A percentile compares a stretch with the other conserved stretches of the same genome.
These are phyloP conservation scores for Turdus rufiventris DNA, from an alignment of 2,113 vertebrate species.

Conservation along the genomic window DNA sequence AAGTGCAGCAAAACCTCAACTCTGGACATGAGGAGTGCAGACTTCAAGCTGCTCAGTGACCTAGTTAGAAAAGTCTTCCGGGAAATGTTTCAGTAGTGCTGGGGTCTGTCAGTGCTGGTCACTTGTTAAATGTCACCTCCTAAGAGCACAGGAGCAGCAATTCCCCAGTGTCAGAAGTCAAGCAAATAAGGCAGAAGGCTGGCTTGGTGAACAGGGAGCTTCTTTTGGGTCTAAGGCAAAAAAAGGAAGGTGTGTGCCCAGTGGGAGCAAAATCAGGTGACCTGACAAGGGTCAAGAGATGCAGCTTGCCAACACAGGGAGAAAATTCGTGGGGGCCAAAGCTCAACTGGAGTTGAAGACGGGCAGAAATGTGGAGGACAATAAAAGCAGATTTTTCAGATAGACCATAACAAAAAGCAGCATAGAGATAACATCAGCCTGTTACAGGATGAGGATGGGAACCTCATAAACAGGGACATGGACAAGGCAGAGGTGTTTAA, in stretches of 20 bases:
- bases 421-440: background rate
- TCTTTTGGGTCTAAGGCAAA: background rate
- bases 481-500: background rate
- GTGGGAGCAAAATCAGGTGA: background rate
- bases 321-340: rapidly evolving
- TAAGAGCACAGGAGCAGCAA: background rate
- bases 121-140: background rate
- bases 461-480: background rate
- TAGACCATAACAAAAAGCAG: background rate
- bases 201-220: background rate
- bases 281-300: background rate
- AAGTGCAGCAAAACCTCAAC: background rate
- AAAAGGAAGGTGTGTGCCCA: background rate
- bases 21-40: background rate
- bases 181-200: background rate
- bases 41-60: background rate
- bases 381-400: background rate
- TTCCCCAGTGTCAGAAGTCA: background rate
- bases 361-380: background rate
- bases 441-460: background rate
- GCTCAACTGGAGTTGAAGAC: background rate
- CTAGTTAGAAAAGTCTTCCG: background rate
- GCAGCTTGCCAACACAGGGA: background rate
- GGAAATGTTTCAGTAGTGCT: background rate
- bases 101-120: background rate